phyloP scores from a whole-genome alignment of 2,797 vertebrate species.

The Xenops minutus region DNA sequence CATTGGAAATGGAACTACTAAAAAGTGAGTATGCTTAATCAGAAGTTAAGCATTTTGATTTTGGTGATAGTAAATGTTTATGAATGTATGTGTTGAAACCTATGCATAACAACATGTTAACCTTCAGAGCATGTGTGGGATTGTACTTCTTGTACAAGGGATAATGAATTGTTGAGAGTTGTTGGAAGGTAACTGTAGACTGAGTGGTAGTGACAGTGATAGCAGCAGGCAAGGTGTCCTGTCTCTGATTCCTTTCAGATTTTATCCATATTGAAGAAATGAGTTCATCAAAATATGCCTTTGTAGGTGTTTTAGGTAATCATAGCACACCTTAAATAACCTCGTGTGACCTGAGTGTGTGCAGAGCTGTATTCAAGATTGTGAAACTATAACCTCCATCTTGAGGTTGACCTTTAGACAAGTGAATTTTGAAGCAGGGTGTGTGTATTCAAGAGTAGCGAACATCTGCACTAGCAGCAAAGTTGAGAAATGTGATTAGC shows the following conservation, averaged over 20 bases:
- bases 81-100: background rate
- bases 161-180: background rate
- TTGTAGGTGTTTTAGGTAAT: background rate
- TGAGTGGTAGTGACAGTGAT: background rate
- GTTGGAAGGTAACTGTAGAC: background rate
- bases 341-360: background rate
- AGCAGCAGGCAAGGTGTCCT: background rate
- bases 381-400: rapidly evolving
- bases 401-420: background rate
- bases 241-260: background rate
- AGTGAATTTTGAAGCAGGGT: background rate
- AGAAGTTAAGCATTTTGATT: background rate
- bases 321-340: background rate
- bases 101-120: rapidly evolving
- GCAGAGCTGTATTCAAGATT: background rate
- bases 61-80: background rate
- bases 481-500: background rate
- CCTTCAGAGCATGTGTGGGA: background rate
- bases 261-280: background rate
- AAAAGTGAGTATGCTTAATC: constrained; percentile 85
- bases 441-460: background rate
- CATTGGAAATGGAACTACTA: constrained; percentile 91
- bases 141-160: background rate
- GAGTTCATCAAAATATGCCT: background rate
- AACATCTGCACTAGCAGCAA: background rate